A percentile compares a stretch with the other conserved stretches of the same genome.
phyloP scores from a whole-genome alignment of 2,888 invertebrate species.

The Muschampia plurimacula region DNA sequence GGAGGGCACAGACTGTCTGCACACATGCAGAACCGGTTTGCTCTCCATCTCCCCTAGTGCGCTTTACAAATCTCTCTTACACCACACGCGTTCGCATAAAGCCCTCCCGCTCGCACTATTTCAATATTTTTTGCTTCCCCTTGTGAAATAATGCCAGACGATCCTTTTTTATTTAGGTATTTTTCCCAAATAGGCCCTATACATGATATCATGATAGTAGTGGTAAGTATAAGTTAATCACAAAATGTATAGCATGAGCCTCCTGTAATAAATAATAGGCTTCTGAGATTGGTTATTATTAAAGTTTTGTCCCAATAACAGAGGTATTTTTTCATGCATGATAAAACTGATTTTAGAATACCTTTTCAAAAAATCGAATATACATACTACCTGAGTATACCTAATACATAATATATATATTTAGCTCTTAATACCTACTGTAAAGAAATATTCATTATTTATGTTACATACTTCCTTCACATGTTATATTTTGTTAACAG shows the following conservation, averaged over 20 bases:
- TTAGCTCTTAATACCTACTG: too few species aligned
- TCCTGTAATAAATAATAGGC: conserved; percentile 51
- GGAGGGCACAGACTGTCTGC: conserved; percentile 76
- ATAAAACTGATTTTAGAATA: neutral
- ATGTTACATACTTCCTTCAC: too few species aligned
- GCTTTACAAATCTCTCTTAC: conserved; percentile 69
- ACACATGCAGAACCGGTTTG: conserved; percentile 84
- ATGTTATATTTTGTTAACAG: too few species aligned
- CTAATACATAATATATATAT: too few species aligned
- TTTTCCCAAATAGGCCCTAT: conserved; percentile 64
- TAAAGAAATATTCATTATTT: too few species aligned
- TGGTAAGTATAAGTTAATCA: conserved; percentile 64
- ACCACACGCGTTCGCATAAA: conserved; percentile 75
- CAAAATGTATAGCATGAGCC: conserved; percentile 55
- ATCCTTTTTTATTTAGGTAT: conserved; percentile 75
- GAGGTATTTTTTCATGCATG: neutral
- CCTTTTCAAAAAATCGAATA: too few species aligned
- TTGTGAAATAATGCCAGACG: conserved; percentile 79
- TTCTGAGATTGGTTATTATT: conserved; percentile 9
- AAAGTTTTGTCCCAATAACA: neutral
- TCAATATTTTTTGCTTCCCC: conserved; percentile 83
- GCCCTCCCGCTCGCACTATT: conserved; percentile 76
- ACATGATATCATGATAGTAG: conserved; percentile 42
- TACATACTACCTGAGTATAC: too few species aligned
- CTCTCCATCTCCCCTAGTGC: conserved; percentile 79